These are phyloP conservation scores for Drosophila miranda DNA, from an alignment of 1,140 invertebrate genomes.

Conservation along the genomic window DNA sequence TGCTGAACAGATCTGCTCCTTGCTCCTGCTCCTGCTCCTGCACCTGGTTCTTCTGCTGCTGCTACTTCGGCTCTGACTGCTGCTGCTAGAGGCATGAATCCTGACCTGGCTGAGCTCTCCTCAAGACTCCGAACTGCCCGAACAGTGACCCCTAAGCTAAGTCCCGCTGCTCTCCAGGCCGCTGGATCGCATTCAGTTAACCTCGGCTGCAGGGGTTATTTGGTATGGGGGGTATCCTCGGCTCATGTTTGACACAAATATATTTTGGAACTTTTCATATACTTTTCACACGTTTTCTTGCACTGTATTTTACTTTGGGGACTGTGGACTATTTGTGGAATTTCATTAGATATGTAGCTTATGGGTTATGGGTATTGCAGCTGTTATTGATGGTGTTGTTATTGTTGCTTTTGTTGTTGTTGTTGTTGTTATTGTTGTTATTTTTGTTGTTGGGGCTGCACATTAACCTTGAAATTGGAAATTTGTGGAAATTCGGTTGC, in stretches of 20 bases:
- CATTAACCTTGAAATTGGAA: constrained; percentile 69
- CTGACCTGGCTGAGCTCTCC: constrained; percentile 10
- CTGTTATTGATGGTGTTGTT: constrained; percentile 10
- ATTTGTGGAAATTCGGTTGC: constrained; percentile 62
- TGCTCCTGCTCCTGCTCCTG: constrained; percentile 17
- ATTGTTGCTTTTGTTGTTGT: background rate
- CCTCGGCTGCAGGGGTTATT: too few species aligned
- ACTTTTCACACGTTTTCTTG: too few species aligned
- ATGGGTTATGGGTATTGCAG: too few species aligned
- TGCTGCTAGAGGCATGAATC: constrained; percentile 58
- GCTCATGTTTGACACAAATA: too few species aligned
- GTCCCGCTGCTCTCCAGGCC: constrained; percentile 6
- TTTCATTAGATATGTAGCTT: too few species aligned
- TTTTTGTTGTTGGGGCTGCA: constrained; percentile 46
- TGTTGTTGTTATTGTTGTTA: constrained; percentile 20
- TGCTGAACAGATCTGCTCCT: constrained; percentile 27
- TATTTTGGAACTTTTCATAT: too few species aligned
- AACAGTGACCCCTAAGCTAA: too few species aligned
- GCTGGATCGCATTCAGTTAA: too few species aligned
- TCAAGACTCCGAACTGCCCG: too few species aligned
- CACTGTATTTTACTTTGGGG: too few species aligned
- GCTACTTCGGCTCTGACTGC: constrained; percentile 12
- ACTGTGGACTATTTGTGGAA: too few species aligned
- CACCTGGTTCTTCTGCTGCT: constrained; percentile 27
- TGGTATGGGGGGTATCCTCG: too few species aligned